phyloP scores from a whole-genome alignment of 1,140 invertebrate genomes.

The Eciton burchellii region DNA sequence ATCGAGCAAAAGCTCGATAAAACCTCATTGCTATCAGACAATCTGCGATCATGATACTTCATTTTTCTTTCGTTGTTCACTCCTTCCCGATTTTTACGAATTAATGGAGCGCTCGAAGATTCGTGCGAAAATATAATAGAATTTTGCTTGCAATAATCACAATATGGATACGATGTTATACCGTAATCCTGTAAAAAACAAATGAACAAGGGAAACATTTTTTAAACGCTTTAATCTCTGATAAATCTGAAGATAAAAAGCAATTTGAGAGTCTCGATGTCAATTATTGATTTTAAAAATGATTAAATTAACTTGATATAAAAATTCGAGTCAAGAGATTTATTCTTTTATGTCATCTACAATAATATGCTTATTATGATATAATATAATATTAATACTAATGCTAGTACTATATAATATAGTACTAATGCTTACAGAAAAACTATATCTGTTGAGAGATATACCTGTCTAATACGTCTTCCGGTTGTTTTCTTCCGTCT shows the following conservation, averaged over 20 bases:
- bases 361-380: too few species aligned
- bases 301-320: too few species aligned
- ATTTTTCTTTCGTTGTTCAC: not conserved
- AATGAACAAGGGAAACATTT: not conserved
- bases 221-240: not conserved
- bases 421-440: not conserved
- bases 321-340: too few species aligned
- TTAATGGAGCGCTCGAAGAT: conserved; percentile 3
- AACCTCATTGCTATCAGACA: not conserved
- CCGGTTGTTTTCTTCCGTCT: not conserved
- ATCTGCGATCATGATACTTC: not conserved
- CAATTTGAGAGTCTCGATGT: not conserved
- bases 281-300: too few species aligned
- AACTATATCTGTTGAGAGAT: not conserved
- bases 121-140: not conserved
- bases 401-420: too few species aligned
- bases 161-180: conserved; percentile 27
- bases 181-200: not conserved
- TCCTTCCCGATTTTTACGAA: not conserved
- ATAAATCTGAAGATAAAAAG: not conserved
- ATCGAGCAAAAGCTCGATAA: not conserved
- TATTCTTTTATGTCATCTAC: too few species aligned
- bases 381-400: not conserved
- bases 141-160: not conserved
- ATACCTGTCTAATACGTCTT: conserved; percentile 7